Evolutionary conservation across 2,888 invertebrate genomes (phyloP).

Genomic region (Pristionchus mayeri): DNA sequence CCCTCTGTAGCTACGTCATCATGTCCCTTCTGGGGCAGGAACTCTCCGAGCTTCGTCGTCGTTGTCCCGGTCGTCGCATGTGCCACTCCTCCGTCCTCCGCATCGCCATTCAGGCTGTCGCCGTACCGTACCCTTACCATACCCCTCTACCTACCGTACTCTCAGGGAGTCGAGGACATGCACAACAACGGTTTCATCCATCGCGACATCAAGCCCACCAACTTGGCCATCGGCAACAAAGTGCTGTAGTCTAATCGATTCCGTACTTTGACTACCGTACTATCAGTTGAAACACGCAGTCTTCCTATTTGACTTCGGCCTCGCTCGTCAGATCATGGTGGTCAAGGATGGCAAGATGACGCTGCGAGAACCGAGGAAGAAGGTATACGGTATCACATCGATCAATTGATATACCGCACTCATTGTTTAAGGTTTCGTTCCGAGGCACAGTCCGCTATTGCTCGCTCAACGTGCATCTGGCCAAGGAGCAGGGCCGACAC

Average conservation of each 20-base stretch:
- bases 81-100: constrained; percentile 57
- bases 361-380: constrained; percentile 67
- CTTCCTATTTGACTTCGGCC: constrained; percentile 71
- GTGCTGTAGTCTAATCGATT: constrained; percentile 18
- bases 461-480: constrained; percentile 97
- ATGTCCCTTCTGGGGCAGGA: constrained; percentile 72
- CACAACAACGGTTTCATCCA: constrained; percentile 69
- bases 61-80: constrained; percentile 62
- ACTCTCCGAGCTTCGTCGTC: constrained; percentile 65
- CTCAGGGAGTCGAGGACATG: constrained; percentile 63
- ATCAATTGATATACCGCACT: background rate
- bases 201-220: constrained; percentile 53
- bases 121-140: constrained; percentile 49
- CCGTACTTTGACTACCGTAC: background rate
- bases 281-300: constrained; percentile 55
- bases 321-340: constrained; percentile 68
- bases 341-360: constrained; percentile 87
- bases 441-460: constrained; percentile 95
- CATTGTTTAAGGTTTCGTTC: constrained; percentile 84
- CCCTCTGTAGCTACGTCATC: constrained; percentile 62
- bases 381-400: constrained; percentile 52
- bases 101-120: constrained; percentile 62
- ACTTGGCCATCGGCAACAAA: constrained; percentile 39
- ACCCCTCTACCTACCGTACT: background rate
- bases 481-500: constrained; percentile 97